phyloP scores from a whole-genome alignment of 2,113 vertebrate species.

The Gnathonemus echidnorhynchus region DNA sequence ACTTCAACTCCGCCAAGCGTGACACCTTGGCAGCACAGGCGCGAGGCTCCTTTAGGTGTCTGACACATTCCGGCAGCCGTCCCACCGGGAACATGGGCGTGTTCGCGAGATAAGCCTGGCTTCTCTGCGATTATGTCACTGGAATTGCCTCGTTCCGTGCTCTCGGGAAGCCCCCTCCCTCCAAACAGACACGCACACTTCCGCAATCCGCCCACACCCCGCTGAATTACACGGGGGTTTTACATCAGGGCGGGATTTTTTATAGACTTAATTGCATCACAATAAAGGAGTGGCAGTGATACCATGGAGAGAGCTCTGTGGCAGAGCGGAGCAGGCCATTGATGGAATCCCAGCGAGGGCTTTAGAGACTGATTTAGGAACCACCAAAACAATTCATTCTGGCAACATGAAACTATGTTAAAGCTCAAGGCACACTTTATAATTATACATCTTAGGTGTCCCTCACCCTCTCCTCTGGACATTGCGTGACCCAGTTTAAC shows the following conservation, averaged over 20 bases:
- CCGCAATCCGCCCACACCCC: constrained; percentile 4
- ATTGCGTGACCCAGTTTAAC: not conserved
- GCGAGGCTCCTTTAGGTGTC: constrained; percentile 42
- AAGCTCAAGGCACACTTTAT: constrained; percentile 8
- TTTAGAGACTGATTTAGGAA: not conserved
- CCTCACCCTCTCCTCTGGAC: constrained; percentile 20
- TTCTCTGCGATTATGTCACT: constrained; percentile 45
- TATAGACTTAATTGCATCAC: constrained; percentile 36
- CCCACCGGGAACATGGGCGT: constrained; percentile 40
- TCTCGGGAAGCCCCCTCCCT: constrained; percentile 14
- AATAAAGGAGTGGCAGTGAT: constrained; percentile 23
- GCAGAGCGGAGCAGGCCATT: constrained; percentile 15
- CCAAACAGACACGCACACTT: constrained; percentile 5
- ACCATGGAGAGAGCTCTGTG: constrained; percentile 23
- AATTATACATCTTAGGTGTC: constrained; percentile 33
- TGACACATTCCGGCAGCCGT: constrained; percentile 37
- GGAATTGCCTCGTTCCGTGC: constrained; percentile 20
- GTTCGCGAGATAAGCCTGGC: constrained; percentile 47
- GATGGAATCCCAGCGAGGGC: not conserved
- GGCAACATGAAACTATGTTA: not conserved
- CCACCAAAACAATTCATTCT: not conserved
- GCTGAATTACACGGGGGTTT: constrained; percentile 7
- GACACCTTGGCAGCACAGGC: constrained; percentile 40
- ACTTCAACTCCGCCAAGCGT: constrained; percentile 39
- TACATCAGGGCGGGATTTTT: constrained; percentile 9